Conservation (phyloP, 2,797 vertebrate genomes). For the Liasis olivaceus region DNA sequence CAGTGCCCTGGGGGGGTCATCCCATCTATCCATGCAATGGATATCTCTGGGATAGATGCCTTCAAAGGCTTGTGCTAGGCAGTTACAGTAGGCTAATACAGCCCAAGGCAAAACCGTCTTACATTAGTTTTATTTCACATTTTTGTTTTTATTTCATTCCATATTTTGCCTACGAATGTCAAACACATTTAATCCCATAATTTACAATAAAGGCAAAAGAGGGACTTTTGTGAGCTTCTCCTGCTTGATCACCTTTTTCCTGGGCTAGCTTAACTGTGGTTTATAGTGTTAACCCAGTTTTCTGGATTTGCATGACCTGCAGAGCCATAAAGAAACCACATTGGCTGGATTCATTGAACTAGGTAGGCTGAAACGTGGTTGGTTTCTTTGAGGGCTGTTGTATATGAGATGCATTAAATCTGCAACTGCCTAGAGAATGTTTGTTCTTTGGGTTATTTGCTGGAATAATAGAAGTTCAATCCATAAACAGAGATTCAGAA, state of each 20-base stretch:
- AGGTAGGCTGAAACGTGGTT: neutral
- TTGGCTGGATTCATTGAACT: neutral
- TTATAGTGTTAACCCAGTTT: neutral
- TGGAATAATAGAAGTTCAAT: neutral
- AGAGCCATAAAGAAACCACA: neutral
- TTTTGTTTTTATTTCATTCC: constrained; percentile 20
- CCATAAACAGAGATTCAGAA: neutral
- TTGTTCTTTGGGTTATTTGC: neutral
- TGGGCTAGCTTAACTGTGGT: neutral
- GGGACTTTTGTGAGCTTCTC: neutral
- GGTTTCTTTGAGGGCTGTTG: neutral
- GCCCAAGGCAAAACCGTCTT: neutral
- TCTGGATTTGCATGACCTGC: neutral
- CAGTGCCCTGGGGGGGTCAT: constrained; percentile 5
- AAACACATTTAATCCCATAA: neutral
- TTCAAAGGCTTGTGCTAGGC: neutral
- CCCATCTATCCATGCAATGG: neutral
- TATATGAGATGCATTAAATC: neutral
- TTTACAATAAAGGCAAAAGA: neutral
- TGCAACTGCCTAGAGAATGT: neutral
- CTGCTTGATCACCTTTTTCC: neutral
- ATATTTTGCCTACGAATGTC: neutral
- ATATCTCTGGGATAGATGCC: constrained; percentile 6
- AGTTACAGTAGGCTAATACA: neutral
- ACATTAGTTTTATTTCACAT: neutral